These are phyloP conservation scores for Seriola rivoliana DNA, from an alignment of 2,113 vertebrate species.

Conservation along the genomic window DNA sequence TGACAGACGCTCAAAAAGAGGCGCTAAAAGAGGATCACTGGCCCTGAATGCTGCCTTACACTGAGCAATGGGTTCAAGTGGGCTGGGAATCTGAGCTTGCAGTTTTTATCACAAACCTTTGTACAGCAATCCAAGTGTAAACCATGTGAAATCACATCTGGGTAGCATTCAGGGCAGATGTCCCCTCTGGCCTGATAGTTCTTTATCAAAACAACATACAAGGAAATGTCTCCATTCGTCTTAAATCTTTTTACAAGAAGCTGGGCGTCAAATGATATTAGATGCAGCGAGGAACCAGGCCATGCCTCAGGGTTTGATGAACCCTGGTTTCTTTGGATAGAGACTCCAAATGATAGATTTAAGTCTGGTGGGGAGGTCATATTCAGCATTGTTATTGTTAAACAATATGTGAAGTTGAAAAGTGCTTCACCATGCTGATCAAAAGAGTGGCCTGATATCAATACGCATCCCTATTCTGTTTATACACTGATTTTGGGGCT, in stretches of 20 bases:
- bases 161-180: constrained; percentile 35
- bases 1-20: not conserved
- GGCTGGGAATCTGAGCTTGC: not conserved
- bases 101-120: not conserved
- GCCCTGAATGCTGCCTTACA: constrained; percentile 21
- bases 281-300: not conserved
- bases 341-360: not conserved
- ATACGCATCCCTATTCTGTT: constrained; percentile 42
- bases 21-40: not conserved
- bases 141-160: not conserved
- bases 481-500: constrained; percentile 56
- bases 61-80: constrained; percentile 3
- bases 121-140: not conserved
- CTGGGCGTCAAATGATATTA: not conserved
- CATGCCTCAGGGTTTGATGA: not conserved
- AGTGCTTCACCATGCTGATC: not conserved
- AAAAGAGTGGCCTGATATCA: constrained; percentile 35
- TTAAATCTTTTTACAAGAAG: not conserved
- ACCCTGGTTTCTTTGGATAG: not conserved
- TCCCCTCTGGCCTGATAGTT: constrained; percentile 1
- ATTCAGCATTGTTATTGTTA: not conserved
- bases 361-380: not conserved
- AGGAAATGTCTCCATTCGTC: not conserved
- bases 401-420: constrained; percentile 6
- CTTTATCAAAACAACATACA: not conserved